Evolutionary conservation across 1,140 invertebrate species (phyloP), one percentile per base, ranked within the genome.

Genomic region (Geopemphigus sp.): DNA sequence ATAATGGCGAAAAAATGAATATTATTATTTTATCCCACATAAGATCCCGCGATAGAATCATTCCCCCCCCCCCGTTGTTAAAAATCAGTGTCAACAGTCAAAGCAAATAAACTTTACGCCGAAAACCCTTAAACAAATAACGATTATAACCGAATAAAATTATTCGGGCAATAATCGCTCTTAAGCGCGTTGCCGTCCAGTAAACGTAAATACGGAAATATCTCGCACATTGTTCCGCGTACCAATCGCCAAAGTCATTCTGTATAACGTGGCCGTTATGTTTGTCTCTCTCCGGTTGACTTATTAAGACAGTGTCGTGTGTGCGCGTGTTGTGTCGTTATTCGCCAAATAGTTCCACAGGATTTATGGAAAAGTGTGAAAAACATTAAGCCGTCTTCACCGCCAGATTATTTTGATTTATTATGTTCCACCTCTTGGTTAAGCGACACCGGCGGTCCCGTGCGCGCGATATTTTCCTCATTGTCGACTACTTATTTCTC

Each of bases 391-490:
- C 68, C 24, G 22, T 70, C 24, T 32, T 24, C 22, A 22, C 45
- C 39, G 64, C 15, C 24, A 72, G 68, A 72, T 72, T 72, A 72
- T 72, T 72, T 72, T 72, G 68, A 72, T 72, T 72, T 72, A 72
- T 72, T 72, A n/a, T 54, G 26, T 72, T 17, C 50, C 24, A 5
- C 24, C 45, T 47, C 50, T 5, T 5, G 29, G 47, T 54, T 54
- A n/a, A 72, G 17, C 66, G 8, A 50, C 14, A 32, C 50, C n/a
- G 26, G 45, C 53, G 22, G n/a, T 70, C 66, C 26, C 45, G 10
- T 53, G 29, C 50, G 29, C 50, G 26, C 47, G 29, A 72, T 19
- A 72, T 72, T 54, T 68, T 29, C 32, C 8, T 72, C 24, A 54
- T 72, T 72, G 26, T 54, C 47, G 14, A n/a, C 50, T 54, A 72